Percentiles rank a stretch among this genome's conserved stretches.
Conservation (phyloP, 2,797 vertebrate species). For the Rhinichthys osculus region DNA sequence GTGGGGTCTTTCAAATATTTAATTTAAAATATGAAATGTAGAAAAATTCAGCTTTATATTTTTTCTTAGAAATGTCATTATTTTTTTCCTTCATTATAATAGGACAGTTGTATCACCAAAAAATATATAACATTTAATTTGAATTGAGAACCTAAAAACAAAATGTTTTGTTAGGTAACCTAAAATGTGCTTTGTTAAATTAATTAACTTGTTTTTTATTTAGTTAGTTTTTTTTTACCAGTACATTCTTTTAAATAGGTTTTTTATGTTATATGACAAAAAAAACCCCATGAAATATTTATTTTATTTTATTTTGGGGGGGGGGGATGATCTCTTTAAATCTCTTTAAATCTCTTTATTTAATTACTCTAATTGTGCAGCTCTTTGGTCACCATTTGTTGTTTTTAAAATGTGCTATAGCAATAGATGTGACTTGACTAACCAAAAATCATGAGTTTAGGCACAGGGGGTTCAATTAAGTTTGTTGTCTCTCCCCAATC, state of each 20-base stretch:
- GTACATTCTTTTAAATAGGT: not conserved
- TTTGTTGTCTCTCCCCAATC: not conserved
- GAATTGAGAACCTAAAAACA: no score
- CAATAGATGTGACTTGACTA: not conserved
- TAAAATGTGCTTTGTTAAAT: not conserved
- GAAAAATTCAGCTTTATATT: not conserved
- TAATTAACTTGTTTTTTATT: no score
- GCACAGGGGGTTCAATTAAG: slow-evolving; percentile 25
- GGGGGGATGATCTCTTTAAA: not conserved
- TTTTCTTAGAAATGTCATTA: not conserved
- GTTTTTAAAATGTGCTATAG: not conserved
- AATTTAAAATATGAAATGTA: not conserved
- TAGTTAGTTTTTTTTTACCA: not conserved
- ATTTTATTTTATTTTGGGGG: no score
- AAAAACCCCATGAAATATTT: no score
- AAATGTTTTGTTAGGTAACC: not conserved
- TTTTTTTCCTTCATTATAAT: no score
- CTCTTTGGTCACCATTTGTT: slow-evolving; percentile 3
- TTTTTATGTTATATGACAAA: not conserved
- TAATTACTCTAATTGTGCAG: not conserved
- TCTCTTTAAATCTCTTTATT: slow-evolving; percentile 6
- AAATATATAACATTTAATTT: no score
- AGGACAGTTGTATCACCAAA: no score
- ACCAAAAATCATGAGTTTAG: not conserved
- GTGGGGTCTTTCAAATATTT: not conserved